phyloP scores from a whole-genome alignment of 2,888 invertebrate genomes.

The Acanthoscelides obtectus region DNA sequence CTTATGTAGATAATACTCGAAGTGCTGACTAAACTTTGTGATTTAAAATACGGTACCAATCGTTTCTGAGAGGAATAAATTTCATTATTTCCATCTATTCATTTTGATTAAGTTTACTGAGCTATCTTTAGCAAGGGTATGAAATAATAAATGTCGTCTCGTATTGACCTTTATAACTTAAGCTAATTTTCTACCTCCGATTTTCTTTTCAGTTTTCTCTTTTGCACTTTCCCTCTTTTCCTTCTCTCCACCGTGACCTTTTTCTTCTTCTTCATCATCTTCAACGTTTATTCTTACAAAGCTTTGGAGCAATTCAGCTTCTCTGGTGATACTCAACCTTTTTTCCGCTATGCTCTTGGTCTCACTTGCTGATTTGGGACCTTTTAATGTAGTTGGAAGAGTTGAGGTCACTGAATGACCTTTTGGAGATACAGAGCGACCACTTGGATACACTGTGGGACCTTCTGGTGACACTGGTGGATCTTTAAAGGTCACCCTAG shows the following conservation, averaged over 20 bases:
- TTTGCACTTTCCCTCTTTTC: constrained; percentile 13
- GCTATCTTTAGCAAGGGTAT: background rate
- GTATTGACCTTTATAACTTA: background rate
- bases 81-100: background rate
- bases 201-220: constrained; percentile 12
- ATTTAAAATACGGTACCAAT: no score
- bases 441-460: no score
- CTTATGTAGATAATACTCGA: no score
- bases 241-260: constrained; percentile 11
- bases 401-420: no score
- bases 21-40: no score
- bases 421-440: no score
- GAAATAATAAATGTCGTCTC: background rate
- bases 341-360: constrained; percentile 28
- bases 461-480: background rate
- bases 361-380: background rate
- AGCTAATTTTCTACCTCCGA: constrained; percentile 11
- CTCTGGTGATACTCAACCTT: constrained; percentile 49
- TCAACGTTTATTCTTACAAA: constrained; percentile 68
- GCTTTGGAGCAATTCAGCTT: constrained; percentile 73
- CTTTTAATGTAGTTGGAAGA: no score
- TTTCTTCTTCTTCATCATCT: constrained; percentile 44
- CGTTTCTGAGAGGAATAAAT: no score
- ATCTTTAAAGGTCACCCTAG: background rate
- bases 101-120: background rate